phyloP scores from a whole-genome alignment of 30 jellyfish, hydroid and myxozoan species.

The Turritopsis rubra region DNA sequence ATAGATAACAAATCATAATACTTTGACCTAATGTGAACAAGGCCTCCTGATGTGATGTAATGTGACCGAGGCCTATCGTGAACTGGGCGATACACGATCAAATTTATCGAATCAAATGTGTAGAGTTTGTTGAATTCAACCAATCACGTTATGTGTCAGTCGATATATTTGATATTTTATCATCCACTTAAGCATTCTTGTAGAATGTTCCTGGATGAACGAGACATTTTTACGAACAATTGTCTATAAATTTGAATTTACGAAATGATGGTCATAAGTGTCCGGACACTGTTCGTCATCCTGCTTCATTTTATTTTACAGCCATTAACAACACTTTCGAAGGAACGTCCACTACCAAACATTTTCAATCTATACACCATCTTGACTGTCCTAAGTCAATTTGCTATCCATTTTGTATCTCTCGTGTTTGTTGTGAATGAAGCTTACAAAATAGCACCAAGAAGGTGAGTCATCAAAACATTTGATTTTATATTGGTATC shows the following conservation, averaged over 20 bases:
- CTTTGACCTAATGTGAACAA: too few relatives aligned
- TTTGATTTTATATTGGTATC: too few relatives aligned
- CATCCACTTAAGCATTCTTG: not conserved
- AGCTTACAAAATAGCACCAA: conserved; percentile 70
- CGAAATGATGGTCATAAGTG: not conserved
- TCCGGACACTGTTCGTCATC: too few relatives aligned
- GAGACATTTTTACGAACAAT: not conserved
- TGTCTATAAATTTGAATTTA: not conserved
- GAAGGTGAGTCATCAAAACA: conserved; percentile 46
- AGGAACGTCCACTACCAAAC: conserved; percentile 89
- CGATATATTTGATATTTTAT: too few relatives aligned
- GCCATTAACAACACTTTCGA: conserved; percentile 75
- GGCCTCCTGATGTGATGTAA: too few relatives aligned
- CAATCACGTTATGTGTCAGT: too few relatives aligned
- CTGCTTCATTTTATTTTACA: conserved; percentile 36
- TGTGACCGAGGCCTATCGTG: too few relatives aligned
- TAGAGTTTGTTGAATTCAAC: too few relatives aligned
- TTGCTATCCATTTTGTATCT: conserved; percentile 85
- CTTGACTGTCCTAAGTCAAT: conserved; percentile 75
- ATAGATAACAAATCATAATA: too few relatives aligned
- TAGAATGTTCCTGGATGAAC: not conserved
- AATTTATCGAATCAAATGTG: too few relatives aligned
- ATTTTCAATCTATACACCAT: conserved; percentile 86
- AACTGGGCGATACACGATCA: too few relatives aligned
- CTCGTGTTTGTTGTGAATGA: conserved; percentile 63